These are phyloP conservation scores for Ctenoplectra terminalis DNA, from an alignment of 1,140 invertebrate genomes.

Conservation along the genomic window DNA sequence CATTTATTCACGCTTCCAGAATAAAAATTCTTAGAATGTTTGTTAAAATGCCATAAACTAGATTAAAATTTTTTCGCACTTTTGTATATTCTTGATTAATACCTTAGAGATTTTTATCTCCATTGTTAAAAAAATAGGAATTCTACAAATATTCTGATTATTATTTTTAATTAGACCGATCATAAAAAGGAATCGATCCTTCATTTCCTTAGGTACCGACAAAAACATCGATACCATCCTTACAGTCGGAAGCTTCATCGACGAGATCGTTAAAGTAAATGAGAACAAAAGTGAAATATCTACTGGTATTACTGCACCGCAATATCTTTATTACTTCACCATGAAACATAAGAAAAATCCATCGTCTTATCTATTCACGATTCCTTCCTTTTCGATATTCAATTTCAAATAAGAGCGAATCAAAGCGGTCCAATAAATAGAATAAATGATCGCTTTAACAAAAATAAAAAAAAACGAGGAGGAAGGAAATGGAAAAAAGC, in stretches of 20 bases:
- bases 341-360: conserved; percentile 4
- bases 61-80: no score
- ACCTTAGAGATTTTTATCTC: no score
- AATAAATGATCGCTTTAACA: conserved; percentile 1
- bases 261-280: background rate
- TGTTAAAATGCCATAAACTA: no score
- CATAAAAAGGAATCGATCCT: no score
- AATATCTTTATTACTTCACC: background rate
- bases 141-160: no score
- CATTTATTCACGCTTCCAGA: no score
- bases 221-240: background rate
- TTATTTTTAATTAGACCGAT: no score
- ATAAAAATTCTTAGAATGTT: no score
- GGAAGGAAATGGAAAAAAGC: background rate
- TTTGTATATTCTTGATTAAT: no score
- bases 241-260: background rate
- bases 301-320: background rate
- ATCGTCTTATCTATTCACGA: background rate
- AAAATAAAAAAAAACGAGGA: background rate
- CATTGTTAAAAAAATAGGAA: no score
- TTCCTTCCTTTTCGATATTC: background rate
- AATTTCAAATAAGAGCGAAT: conserved; percentile 7
- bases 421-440: background rate
- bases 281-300: background rate
- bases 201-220: no score